A percentile compares a stretch with the other conserved stretches of the same genome.
Conservation (phyloP, 1,140 invertebrate genomes). For the Bombus soroeensis region DNA sequence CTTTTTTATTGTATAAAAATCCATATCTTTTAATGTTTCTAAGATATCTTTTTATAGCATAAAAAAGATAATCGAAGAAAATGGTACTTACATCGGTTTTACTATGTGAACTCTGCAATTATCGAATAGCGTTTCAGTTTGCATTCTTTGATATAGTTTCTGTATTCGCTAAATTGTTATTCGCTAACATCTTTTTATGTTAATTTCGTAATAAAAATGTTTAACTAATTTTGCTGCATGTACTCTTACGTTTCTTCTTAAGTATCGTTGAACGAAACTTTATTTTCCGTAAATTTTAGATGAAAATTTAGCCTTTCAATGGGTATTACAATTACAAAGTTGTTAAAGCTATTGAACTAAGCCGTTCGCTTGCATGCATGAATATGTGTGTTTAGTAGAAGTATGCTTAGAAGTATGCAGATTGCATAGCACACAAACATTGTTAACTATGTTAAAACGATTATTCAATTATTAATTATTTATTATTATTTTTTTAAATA, state of each 20-base stretch:
- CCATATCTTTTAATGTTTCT: neutral
- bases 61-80: neutral
- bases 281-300: neutral
- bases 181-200: neutral
- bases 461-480: neutral
- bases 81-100: neutral
- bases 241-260: neutral
- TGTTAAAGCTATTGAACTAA: conserved; percentile 44
- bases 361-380: conserved; percentile 39
- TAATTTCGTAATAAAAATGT: too few species aligned
- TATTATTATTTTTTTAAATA: neutral
- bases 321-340: conserved; percentile 23
- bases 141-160: neutral
- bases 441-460: neutral
- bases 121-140: neutral
- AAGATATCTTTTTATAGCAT: neutral
- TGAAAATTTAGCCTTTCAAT: conserved; percentile 19
- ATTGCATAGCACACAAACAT: neutral
- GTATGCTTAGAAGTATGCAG: neutral
- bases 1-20: neutral
- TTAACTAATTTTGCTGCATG: neutral
- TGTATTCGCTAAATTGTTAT: neutral
- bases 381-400: conserved; percentile 28
- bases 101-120: neutral
- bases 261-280: neutral